A percentile compares a stretch with the other conserved stretches of the same genome.
These are phyloP conservation scores for Ailurus styani DNA, from an alignment of 2,113 vertebrate genomes.

Conservation along the genomic window DNA sequence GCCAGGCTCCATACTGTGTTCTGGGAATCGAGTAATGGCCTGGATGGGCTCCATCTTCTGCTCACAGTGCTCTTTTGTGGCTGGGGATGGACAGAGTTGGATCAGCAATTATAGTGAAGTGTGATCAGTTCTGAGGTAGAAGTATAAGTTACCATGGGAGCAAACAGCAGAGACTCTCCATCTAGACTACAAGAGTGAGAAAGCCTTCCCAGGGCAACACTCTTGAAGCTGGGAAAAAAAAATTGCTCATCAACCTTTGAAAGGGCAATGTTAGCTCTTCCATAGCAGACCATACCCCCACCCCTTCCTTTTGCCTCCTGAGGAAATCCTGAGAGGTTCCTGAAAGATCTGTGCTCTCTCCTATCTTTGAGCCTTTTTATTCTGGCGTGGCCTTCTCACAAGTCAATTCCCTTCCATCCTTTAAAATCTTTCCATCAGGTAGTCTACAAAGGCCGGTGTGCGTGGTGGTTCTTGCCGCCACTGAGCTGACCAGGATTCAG, in stretches of 20 bases:
- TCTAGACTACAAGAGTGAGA: background rate
- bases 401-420: background rate
- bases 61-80: background rate
- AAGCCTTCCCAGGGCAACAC: background rate
- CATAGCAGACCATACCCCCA: rapidly evolving
- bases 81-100: background rate
- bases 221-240: background rate
- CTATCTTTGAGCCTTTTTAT: background rate
- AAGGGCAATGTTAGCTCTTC: background rate
- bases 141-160: background rate
- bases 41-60: background rate
- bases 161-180: background rate
- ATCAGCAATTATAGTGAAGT: background rate
- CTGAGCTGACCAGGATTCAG: background rate
- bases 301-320: background rate
- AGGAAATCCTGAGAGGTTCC: background rate
- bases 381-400: background rate
- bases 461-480: background rate
- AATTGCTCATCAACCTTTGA: background rate
- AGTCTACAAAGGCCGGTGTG: background rate
- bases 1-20: background rate
- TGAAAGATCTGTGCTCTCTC: background rate
- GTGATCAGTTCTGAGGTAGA: background rate
- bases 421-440: background rate
- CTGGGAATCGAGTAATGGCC: background rate